Base-by-base conservation (phyloP, 2,888 invertebrate genomes). In the Lochmaea capreae region DNA sequence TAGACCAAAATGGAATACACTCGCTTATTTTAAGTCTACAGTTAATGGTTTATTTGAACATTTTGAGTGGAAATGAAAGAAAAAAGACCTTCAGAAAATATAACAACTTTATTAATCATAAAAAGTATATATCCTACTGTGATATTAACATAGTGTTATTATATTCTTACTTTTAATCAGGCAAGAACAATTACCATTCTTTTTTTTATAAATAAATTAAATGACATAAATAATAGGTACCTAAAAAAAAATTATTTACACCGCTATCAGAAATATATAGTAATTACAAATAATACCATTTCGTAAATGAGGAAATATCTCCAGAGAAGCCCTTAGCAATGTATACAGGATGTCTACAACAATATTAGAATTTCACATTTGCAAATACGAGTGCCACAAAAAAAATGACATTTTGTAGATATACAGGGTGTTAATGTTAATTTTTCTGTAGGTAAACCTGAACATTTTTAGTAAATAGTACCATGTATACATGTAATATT, bases 71-170 rank as follows among this genome's bases (percentile, higher is more conserved):
- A 3, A 18, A 54, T 3, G 4, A 39, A 39, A 61, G 1, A 61
- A 14, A 33, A n/a, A n/a, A n/a, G 54, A 12, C 10, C 14, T 57
- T 43, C 39, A 54, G 79, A 84, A 85, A 85, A 85, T 85, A 84
- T 85, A 85, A 85, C 85, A 85, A 85, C 81, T 84, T 84, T 84
- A 81, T 85, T 82, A 80, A 79, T 82, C 81, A 82, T 83, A 81
- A 83, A 84, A 84, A 82, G 80, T 82, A 83, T 82, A 81, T 81
- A 79, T 78, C 76, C 80, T 80, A 81, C 81, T 82, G 82, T 82
- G 82, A 84, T 84, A 84, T 82, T 83, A 84, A 84, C 82, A 82
- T 77, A 79, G 79, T 79, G 79, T 80, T 81, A 75, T 78, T 78
- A 80, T 79, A 77, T 75, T 78, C 80, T 81, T 80, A 80, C 72